phyloP scores from a whole-genome alignment of 2,113 vertebrate genomes.

The Larimichthys crocea region DNA sequence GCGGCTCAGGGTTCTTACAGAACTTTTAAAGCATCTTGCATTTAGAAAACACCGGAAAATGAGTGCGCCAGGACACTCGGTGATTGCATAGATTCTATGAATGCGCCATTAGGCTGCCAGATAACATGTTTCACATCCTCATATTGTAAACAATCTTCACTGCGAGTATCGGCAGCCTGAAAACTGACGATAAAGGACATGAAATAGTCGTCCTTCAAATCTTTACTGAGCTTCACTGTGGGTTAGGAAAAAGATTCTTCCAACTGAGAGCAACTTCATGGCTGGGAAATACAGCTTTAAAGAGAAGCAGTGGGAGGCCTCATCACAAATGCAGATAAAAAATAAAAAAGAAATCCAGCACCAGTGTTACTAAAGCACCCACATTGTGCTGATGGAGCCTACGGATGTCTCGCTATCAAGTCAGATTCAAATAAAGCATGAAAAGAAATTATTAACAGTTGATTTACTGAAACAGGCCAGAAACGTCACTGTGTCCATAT shows the following conservation, averaged over 20 bases:
- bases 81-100: slow-evolving; percentile 30
- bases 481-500: slow-evolving; percentile 11
- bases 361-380: slow-evolving; percentile 42
- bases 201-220: slow-evolving; percentile 53
- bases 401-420: slow-evolving; percentile 31
- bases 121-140: slow-evolving; percentile 52
- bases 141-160: slow-evolving; percentile 41
- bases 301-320: slow-evolving; percentile 61
- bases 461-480: slow-evolving; percentile 23
- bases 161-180: slow-evolving; percentile 53
- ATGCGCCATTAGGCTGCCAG: slow-evolving; percentile 52
- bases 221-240: slow-evolving; percentile 30
- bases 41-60: slow-evolving; percentile 19
- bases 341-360: slow-evolving; percentile 35
- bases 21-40: slow-evolving; percentile 34
- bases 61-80: slow-evolving; percentile 23
- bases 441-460: slow-evolving; percentile 55
- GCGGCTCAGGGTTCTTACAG: not conserved
- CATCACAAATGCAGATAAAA: slow-evolving; percentile 36
- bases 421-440: slow-evolving; percentile 19
- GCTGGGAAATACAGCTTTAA: slow-evolving; percentile 51
- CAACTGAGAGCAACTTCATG: slow-evolving; percentile 48
- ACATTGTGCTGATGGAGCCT: slow-evolving; percentile 30
- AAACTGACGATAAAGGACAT: slow-evolving; percentile 59
- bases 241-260: slow-evolving; percentile 33